A percentile compares a stretch with the other conserved stretches of the same genome.
phyloP scores from a whole-genome alignment of 1,140 invertebrate species.

The Camponotus floridanus region DNA sequence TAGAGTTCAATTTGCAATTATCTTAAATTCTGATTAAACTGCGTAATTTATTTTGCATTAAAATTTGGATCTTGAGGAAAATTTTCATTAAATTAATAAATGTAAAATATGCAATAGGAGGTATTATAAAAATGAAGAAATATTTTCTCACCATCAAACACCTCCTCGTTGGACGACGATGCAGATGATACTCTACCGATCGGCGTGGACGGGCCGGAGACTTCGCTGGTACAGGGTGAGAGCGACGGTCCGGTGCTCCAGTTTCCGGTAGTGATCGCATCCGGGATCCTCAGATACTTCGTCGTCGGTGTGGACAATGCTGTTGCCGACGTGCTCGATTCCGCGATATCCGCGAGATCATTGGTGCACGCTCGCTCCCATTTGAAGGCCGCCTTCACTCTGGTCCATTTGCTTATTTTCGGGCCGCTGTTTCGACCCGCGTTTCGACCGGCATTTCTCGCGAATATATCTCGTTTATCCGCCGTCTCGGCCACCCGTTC shows the following conservation, averaged over 20 bases:
- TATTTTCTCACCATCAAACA: conserved; percentile 75
- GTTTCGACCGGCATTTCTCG: background rate
- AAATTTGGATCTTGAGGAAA: conserved; percentile 4
- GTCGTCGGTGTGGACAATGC: conserved; percentile 77
- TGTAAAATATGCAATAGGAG: background rate
- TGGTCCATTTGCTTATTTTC: conserved; percentile 93
- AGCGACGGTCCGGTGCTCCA: conserved; percentile 41
- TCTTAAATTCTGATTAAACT: background rate
- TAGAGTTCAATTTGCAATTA: background rate
- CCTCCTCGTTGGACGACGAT: conserved; percentile 86
- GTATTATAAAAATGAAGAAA: background rate
- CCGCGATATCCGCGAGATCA: conserved; percentile 49
- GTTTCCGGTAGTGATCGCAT: conserved; percentile 49
- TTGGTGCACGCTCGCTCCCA: conserved; percentile 89
- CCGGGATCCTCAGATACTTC: conserved; percentile 85
- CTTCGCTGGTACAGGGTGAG: conserved; percentile 66
- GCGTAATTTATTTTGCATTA: background rate
- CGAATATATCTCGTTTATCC: conserved; percentile 5
- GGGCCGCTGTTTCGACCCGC: conserved; percentile 62
- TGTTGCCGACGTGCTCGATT: conserved; percentile 74
- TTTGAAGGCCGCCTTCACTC: conserved; percentile 93
- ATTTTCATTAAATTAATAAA: conserved; percentile 7
- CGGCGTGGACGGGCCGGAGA: conserved; percentile 82
- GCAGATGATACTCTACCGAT: conserved; percentile 83
- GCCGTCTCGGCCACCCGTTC: conserved; percentile 14